Conservation (phyloP, 2,113 vertebrate species). For the Lophura nycthemera region DNA sequence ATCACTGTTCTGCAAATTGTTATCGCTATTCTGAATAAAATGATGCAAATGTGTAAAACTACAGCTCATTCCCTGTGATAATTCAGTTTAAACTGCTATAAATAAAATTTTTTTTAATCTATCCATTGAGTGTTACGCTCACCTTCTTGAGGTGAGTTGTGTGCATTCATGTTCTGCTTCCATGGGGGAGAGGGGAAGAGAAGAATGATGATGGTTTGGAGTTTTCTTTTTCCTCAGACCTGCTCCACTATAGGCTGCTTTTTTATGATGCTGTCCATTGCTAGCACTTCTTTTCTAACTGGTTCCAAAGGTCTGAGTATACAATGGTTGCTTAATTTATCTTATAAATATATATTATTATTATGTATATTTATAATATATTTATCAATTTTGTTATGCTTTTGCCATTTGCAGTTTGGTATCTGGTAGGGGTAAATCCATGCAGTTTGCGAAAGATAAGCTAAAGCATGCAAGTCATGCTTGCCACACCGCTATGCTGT, state of each 20-base stretch:
- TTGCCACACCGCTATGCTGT: neutral
- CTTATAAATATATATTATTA: no score
- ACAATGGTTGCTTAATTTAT: neutral
- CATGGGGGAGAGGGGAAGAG: neutral
- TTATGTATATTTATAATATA: no score
- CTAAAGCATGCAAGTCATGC: neutral
- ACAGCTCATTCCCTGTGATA: neutral
- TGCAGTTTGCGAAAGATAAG: neutral
- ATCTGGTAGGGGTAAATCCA: neutral
- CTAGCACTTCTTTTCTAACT: neutral
- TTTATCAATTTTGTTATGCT: neutral
- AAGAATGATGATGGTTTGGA: neutral
- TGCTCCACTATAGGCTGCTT: neutral
- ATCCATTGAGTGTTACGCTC: neutral
- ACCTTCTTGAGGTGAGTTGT: neutral
- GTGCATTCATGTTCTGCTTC: neutral
- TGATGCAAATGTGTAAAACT: neutral
- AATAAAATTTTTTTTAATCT: neutral
- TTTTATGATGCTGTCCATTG: neutral
- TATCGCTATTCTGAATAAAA: neutral
- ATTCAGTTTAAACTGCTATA: neutral
- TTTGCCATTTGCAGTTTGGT: neutral
- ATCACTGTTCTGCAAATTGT: neutral
- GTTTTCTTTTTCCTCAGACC: neutral
- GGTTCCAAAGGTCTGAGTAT: neutral